These are phyloP conservation scores for Macquaria ambigua DNA, from an alignment of 2,113 vertebrate species.

Conservation along the genomic window DNA sequence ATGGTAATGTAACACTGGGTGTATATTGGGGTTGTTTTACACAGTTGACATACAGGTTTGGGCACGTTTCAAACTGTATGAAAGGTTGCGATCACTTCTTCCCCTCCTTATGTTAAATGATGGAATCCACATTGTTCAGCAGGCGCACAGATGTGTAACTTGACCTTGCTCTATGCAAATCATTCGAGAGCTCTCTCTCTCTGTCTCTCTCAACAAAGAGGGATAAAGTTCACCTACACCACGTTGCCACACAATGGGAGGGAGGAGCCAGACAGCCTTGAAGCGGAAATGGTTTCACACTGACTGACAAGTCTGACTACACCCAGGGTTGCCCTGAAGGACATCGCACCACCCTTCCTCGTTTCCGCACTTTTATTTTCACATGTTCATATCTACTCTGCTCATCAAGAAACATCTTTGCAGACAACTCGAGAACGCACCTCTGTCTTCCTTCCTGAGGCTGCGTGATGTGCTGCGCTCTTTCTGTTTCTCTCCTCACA, in stretches of 20 bases:
- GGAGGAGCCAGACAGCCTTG: slow-evolving; percentile 78
- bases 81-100: slow-evolving; percentile 46
- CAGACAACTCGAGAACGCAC: slow-evolving; percentile 13
- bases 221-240: slow-evolving; percentile 77
- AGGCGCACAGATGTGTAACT: slow-evolving; percentile 71
- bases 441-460: slow-evolving; percentile 55
- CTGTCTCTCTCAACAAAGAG: slow-evolving; percentile 51
- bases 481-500: slow-evolving; percentile 30
- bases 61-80: slow-evolving; percentile 44
- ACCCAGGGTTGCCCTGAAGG: slow-evolving; percentile 72
- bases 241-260: slow-evolving; percentile 71
- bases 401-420: slow-evolving; percentile 43
- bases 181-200: slow-evolving; percentile 52
- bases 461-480: slow-evolving; percentile 26
- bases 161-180: slow-evolving; percentile 75
- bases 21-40: slow-evolving; percentile 25
- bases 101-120: slow-evolving; percentile 25
- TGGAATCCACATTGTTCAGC: slow-evolving; percentile 59
- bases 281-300: slow-evolving; percentile 77
- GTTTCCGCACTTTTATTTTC: slow-evolving; percentile 45
- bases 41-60: slow-evolving; percentile 60
- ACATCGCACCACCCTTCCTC: slow-evolving; percentile 5
- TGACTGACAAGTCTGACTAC: slow-evolving; percentile 70
- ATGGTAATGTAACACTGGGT: slow-evolving; percentile 33
- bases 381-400: slow-evolving; percentile 40